Base-by-base conservation (phyloP, 2,113 vertebrate genomes). In the Urocolius indicus region DNA sequence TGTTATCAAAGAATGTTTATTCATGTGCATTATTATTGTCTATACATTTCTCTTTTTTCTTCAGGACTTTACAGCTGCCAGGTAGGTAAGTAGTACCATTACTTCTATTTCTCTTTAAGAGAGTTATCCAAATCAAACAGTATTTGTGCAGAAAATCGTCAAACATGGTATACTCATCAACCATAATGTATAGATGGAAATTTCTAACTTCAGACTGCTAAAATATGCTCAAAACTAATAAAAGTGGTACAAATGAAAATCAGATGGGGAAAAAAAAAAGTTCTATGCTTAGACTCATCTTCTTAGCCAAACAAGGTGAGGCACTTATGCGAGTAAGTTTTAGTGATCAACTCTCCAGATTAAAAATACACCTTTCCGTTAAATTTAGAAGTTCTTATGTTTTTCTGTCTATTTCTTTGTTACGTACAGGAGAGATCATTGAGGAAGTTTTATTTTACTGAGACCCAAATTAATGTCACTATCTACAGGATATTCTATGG, bases 401-500 rank as follows among this genome's bases (percentile, higher is more conserved):
- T 95, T 74, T 91, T 48, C 30, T 76, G 14, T n/a, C 58, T 75
- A 3, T 34, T 54, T 72, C 68, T 91, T 87, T 91, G 27, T 69
- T 74, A 63, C 7, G 16, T 83, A 49, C 21, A 72, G 48, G 52
- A 93, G 38, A 86, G 24, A 66, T 81, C 90, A 75, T 30, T 69
- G 74, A 85, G 49, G 38, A 87, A 59, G 34, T 87, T 93, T 94
- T 79, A 79, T 93, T 91, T 91, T 74, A 76, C 74, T 58, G 66
- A 84, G 54, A 55, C 81, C 87, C 94, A 86, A 88, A 94, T 95
- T 94, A 85, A 95, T 62, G 63, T 93, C 83, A 80, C 76, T 80
- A 93, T 74, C 94, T 95, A 91, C 88, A 88, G 90, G 88, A 94
- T 88, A 93, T 96, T 94, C 90, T 96, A 90, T 86, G 68, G 87